phyloP scores from a whole-genome alignment of 2,797 vertebrate species.

The Diceros bicornis region DNA sequence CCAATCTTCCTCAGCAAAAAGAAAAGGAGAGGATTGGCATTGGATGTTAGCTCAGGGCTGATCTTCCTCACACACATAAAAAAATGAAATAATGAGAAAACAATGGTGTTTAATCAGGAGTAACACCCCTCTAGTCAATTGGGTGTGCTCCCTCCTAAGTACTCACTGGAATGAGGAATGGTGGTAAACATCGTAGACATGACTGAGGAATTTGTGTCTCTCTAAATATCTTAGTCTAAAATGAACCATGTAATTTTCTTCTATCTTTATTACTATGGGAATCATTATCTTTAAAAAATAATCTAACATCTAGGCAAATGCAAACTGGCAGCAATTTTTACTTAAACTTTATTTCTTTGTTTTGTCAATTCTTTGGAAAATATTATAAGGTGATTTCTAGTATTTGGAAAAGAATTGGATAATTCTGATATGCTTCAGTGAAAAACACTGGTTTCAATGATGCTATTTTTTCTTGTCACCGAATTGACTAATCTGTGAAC shows the following conservation, averaged over 20 bases:
- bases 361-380: neutral
- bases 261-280: neutral
- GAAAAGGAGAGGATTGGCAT: too few species aligned
- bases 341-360: neutral
- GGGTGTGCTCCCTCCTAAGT: neutral
- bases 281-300: conserved; percentile 20
- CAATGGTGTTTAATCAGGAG: neutral
- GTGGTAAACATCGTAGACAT: neutral
- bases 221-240: neutral
- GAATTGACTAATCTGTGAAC: neutral
- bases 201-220: neutral
- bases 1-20: too few species aligned
- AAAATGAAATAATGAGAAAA: neutral
- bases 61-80: too few species aligned
- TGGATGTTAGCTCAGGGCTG: too few species aligned
- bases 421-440: neutral
- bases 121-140: neutral
- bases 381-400: neutral
- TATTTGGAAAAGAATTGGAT: conserved; percentile 7
- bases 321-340: neutral
- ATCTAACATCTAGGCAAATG: neutral
- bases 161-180: neutral
- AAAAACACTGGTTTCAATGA: neutral
- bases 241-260: neutral
- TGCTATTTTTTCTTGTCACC: neutral